Evolutionary conservation across 2,113 vertebrate species (phyloP), one percentile per base, ranked within the genome.

Genomic region (Syrmaticus mikado): DNA sequence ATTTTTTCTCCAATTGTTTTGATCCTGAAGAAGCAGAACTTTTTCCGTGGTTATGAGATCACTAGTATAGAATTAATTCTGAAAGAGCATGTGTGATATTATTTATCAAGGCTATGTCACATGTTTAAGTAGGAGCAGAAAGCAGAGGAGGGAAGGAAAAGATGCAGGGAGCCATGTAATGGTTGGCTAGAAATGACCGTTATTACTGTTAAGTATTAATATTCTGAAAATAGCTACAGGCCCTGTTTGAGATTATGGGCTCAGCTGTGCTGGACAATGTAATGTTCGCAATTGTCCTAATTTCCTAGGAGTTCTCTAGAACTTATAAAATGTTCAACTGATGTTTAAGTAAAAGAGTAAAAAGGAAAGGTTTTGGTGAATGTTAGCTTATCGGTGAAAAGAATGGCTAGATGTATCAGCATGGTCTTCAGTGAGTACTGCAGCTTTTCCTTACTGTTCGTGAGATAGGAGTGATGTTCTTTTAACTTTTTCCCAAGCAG

Each of bases 61-160:
- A 82, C 6, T 0, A 0, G 16, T 48, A 40, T 64, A 48, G 61
- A 24, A 61, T 68, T 16, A 11, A 4, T 17, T 30, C 13, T 21
- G 32, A 34, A 62, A 60, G 13, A 58, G 30, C 5, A 41, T 85
- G 2, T 12, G 21, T 67, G 30, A 3, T 50, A 38, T 52, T 77
- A 15, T 52, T 86, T 75, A 61, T 18, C 11, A 74, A 45, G 8
- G 19, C 32, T 58, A 13, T 67, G 30, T 79, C 43, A 28, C 0
- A 3, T 8, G 21, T 57, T 46, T 48, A n/a, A 2, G 27, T 36
- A 20, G 40, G 30, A 68, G 34, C 8, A 52, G 30, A 41, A 57
- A 21, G 11, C 64, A 10, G 36, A 68, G 11, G 8, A 82, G 68
- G 57, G 66, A 52, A 77, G 20, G 45, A 68, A 65, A 24, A 38